These are phyloP conservation scores for Caenorhabditis doughertyi DNA, from an alignment of 2,888 invertebrate species.

Conservation along the genomic window DNA sequence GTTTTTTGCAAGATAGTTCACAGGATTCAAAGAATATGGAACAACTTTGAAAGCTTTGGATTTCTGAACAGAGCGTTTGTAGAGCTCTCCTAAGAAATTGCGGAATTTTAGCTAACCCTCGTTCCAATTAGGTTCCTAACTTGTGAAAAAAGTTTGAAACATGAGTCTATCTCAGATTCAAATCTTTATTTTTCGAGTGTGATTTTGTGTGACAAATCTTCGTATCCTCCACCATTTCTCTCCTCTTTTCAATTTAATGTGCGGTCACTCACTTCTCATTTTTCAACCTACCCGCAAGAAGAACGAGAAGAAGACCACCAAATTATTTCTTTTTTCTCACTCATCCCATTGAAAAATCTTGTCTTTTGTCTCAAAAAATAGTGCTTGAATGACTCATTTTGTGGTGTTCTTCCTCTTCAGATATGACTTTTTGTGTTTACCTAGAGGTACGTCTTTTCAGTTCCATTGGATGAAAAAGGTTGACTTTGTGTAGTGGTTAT, in stretches of 20 bases:
- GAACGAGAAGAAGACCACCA: conserved; percentile 12
- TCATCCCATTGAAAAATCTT: conserved; percentile 3
- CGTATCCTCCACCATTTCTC: not conserved
- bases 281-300: conserved; percentile 35
- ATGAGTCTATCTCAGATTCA: not conserved
- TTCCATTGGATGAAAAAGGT: conserved; percentile 1
- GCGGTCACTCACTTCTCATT: conserved; percentile 61
- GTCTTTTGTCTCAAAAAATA: conserved; percentile 21
- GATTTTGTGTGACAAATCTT: conserved; percentile 38
- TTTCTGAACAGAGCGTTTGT: too few relatives aligned
- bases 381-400: conserved; percentile 13
- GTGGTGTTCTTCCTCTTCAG: conserved; percentile 22
- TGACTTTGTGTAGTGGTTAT: not conserved
- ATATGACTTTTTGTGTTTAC: conserved; percentile 29
- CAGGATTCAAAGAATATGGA: too few relatives aligned
- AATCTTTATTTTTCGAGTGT: conserved; percentile 9
- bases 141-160: not conserved
- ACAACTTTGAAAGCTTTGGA: too few relatives aligned
- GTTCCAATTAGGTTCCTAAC: too few relatives aligned
- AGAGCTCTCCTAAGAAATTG: too few relatives aligned
- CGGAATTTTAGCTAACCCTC: too few relatives aligned
- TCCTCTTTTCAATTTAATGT: conserved; percentile 48
- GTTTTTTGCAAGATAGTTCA: not conserved
- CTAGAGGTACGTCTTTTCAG: conserved; percentile 1
- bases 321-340: conserved; percentile 20